These are phyloP conservation scores for Ceriagrion tenellum DNA, from an alignment of 2,888 invertebrate species.

Conservation along the genomic window DNA sequence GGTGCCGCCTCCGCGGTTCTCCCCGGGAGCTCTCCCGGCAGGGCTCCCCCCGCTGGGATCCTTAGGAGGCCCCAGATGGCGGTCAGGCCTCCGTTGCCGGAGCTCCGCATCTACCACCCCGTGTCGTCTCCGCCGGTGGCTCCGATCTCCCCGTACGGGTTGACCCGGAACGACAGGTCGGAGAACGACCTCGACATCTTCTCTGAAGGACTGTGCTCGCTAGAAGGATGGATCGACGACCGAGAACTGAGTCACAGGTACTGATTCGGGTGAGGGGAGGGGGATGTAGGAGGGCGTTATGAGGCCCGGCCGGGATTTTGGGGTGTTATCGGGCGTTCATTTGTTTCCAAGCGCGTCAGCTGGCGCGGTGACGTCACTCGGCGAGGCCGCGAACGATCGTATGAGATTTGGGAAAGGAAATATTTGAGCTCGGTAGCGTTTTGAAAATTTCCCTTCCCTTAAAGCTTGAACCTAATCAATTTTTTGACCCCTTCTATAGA, in stretches of 20 bases:
- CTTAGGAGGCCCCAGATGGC: conserved; percentile 72
- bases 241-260: conserved; percentile 83
- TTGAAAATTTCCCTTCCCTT: too few relatives aligned
- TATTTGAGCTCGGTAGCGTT: background rate
- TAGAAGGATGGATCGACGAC: conserved; percentile 81
- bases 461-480: too few relatives aligned
- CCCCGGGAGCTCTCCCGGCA: conserved; percentile 50
- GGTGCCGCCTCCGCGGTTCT: conserved; percentile 66
- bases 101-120: conserved; percentile 72
- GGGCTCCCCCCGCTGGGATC: conserved; percentile 44
- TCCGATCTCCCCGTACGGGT: conserved; percentile 71
- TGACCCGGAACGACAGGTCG: conserved; percentile 77
- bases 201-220: conserved; percentile 79
- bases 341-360: background rate
- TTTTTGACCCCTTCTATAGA: too few relatives aligned
- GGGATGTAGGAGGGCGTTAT: background rate
- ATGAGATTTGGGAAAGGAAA: background rate
- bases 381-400: background rate
- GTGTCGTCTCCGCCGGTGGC: conserved; percentile 68
- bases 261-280: background rate
- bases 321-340: background rate
- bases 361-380: background rate
- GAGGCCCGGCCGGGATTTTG: background rate
- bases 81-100: conserved; percentile 72
- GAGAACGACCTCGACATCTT: conserved; percentile 81